A percentile compares a stretch with the other conserved stretches of the same genome.
These are phyloP conservation scores for Prunella strophiata DNA, from an alignment of 2,797 vertebrate genomes.

Conservation along the genomic window DNA sequence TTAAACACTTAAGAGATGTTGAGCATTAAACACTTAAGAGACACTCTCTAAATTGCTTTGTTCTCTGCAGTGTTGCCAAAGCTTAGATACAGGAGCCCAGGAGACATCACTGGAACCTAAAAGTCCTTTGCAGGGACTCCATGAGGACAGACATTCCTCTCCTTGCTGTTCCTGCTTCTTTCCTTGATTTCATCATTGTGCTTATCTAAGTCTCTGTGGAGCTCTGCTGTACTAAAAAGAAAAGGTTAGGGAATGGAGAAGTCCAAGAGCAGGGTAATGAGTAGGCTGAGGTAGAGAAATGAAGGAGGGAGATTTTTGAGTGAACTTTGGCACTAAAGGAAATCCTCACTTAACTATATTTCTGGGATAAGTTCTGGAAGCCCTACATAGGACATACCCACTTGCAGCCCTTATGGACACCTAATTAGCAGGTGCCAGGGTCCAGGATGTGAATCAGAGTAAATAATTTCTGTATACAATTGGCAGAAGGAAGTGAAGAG, in stretches of 20 bases:
- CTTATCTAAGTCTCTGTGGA: neutral
- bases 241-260: neutral
- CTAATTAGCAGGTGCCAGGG: conserved; percentile 14
- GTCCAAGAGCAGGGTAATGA: neutral
- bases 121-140: neutral
- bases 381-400: neutral
- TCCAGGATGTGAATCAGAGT: conserved; percentile 45
- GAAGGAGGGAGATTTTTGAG: neutral
- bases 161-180: neutral
- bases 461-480: neutral
- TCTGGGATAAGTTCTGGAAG: neutral
- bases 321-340: neutral
- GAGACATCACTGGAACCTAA: neutral
- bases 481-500: conserved; percentile 24
- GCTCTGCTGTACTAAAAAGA: neutral
- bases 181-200: neutral
- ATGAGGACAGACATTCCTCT: neutral
- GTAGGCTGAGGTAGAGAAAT: neutral
- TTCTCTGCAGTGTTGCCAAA: neutral
- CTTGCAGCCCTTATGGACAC: neutral
- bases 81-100: neutral
- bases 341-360: neutral
- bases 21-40: neutral
- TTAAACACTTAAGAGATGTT: neutral
- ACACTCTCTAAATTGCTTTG: neutral